These are phyloP conservation scores for Trematomus bernacchii DNA, from an alignment of 2,797 vertebrate genomes.

Conservation along the genomic window DNA sequence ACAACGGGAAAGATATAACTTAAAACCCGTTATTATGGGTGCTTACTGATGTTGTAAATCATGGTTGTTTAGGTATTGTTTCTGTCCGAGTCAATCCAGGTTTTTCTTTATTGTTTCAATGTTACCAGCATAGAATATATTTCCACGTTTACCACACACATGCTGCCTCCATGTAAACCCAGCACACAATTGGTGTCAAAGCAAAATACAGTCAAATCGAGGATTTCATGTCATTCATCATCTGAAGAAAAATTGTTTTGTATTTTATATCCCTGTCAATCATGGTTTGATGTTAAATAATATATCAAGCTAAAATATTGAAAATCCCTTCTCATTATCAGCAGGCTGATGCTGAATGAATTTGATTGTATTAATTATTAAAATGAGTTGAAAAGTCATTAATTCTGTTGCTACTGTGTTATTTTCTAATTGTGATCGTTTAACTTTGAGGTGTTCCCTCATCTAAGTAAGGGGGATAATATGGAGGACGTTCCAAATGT, in stretches of 20 bases:
- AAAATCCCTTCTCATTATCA: constrained; percentile 61
- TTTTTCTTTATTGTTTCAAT: constrained; percentile 34
- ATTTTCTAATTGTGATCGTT: too few species aligned
- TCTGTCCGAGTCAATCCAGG: constrained; percentile 32
- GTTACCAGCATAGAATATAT: constrained; percentile 37
- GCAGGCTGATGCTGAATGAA: constrained; percentile 70
- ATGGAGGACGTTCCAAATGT: too few species aligned
- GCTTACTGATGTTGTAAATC: constrained; percentile 69
- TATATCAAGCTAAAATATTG: constrained; percentile 47
- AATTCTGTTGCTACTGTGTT: constrained; percentile 10
- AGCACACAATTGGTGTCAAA: constrained; percentile 58
- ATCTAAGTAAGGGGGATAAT: too few species aligned
- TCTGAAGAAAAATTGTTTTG: constrained; percentile 34
- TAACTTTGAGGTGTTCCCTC: too few species aligned
- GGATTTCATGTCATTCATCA: constrained; percentile 28
- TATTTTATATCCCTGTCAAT: constrained; percentile 51
- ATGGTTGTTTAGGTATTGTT: constrained; percentile 53
- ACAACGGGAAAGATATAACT: constrained; percentile 47
- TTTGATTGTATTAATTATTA: constrained; percentile 83
- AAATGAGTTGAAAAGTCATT: constrained; percentile 77
- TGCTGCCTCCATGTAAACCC: constrained; percentile 61
- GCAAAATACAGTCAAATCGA: constrained; percentile 34
- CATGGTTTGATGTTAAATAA: constrained; percentile 48
- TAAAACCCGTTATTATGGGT: constrained; percentile 60
- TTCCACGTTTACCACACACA: constrained; percentile 44